Evolutionary conservation across 2,797 vertebrate species (phyloP).

Genomic region (Liasis olivaceus): DNA sequence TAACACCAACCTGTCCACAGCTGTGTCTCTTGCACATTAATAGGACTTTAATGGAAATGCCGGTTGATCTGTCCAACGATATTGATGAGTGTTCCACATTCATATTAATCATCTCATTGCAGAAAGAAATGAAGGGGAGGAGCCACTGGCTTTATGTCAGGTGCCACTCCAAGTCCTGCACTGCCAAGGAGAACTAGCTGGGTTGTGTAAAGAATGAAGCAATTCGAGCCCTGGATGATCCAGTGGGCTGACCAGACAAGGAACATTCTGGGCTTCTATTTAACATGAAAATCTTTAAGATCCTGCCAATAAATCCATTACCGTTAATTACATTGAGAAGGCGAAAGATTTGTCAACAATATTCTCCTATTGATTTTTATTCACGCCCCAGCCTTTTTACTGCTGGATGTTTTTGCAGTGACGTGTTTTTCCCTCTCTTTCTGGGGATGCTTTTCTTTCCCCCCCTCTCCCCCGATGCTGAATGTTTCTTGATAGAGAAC

Average conservation of each 20-base stretch:
- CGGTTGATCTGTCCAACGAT: slow-evolving; percentile 80
- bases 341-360: slow-evolving; percentile 66
- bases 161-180: slow-evolving; percentile 51
- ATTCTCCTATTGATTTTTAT: slow-evolving; percentile 66
- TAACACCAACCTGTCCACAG: slow-evolving; percentile 68
- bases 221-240: neutral
- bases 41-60: slow-evolving; percentile 80
- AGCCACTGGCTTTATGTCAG: slow-evolving; percentile 49
- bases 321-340: slow-evolving; percentile 75
- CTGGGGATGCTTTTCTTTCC: slow-evolving; percentile 52
- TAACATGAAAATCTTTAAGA: slow-evolving; percentile 66
- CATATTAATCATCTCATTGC: slow-evolving; percentile 76
- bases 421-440: neutral
- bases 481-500: slow-evolving; percentile 74
- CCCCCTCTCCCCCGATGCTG: slow-evolving; percentile 56
- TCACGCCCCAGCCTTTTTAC: slow-evolving; percentile 4
- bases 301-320: slow-evolving; percentile 75
- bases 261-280: slow-evolving; percentile 61
- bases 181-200: neutral
- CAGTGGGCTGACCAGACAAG: neutral
- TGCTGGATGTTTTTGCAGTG: neutral
- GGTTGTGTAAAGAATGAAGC: neutral
- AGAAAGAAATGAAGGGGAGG: slow-evolving; percentile 72
- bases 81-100: slow-evolving; percentile 75
- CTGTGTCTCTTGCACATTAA: slow-evolving; percentile 77